These are phyloP conservation scores for Protobothrops flavoviridis DNA, from an alignment of 2,113 vertebrate species.

Conservation along the genomic window DNA sequence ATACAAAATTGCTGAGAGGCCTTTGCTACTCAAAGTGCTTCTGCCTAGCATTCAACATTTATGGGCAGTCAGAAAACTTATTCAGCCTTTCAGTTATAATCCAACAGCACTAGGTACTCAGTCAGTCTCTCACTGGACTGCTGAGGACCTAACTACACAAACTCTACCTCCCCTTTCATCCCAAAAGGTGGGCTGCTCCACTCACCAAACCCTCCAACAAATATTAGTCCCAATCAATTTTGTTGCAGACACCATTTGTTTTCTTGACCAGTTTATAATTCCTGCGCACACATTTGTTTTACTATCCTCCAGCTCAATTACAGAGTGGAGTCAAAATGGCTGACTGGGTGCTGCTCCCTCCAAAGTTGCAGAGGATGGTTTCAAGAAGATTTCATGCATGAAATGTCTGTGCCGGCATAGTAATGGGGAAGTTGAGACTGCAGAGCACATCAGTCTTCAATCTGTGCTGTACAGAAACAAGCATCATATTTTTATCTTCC, in stretches of 20 bases:
- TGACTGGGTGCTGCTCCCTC: background rate
- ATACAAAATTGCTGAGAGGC: background rate
- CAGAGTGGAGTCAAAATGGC: background rate
- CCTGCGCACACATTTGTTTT: background rate
- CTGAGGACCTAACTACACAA: background rate
- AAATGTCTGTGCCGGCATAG: background rate
- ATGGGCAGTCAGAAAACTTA: background rate
- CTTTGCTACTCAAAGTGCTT: background rate
- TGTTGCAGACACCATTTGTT: background rate
- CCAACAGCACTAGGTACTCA: background rate
- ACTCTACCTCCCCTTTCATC: background rate
- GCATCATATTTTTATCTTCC: background rate
- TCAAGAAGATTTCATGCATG: background rate
- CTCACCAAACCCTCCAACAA: background rate
- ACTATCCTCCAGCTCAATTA: background rate
- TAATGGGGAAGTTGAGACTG: background rate
- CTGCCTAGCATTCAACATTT: background rate
- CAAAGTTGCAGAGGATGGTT: background rate
- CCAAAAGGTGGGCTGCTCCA: background rate
- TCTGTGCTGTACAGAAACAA: background rate
- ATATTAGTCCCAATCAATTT: background rate
- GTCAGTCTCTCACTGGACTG: background rate
- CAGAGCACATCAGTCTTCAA: background rate
- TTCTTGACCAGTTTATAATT: background rate
- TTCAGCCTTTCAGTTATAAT: background rate